Conservation (phyloP, 2,797 vertebrate species). For the Cheirogaleus major region DNA sequence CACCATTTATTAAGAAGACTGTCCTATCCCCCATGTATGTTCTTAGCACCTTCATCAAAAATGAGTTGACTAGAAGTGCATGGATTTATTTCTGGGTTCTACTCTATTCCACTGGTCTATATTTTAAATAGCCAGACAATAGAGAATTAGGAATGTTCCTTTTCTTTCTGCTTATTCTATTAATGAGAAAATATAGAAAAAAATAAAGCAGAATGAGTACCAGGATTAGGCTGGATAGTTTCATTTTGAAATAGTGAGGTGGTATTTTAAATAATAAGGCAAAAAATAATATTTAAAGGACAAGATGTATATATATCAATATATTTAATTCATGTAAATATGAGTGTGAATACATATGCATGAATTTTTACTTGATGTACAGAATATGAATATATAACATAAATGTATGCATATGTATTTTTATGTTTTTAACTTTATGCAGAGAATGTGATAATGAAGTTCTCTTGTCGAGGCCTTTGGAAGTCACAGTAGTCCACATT, state of each 20-base stretch:
- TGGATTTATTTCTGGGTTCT: background rate
- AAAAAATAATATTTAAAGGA: background rate
- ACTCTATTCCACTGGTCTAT: no score
- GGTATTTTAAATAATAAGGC: background rate
- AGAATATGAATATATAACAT: background rate
- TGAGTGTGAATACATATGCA: background rate
- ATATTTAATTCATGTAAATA: background rate
- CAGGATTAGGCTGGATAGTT: background rate
- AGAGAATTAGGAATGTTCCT: background rate
- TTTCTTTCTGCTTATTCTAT: background rate
- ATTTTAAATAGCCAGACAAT: background rate
- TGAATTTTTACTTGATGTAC: background rate
- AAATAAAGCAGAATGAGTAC: background rate
- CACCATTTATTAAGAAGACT: background rate
- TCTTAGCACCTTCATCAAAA: background rate
- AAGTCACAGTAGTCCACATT: background rate
- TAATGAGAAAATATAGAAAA: background rate
- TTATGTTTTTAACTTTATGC: background rate
- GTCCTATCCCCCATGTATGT: background rate
- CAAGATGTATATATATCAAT: background rate
- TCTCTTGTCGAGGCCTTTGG: background rate
- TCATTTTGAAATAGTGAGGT: background rate
- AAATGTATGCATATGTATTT: background rate
- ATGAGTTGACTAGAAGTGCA: background rate
- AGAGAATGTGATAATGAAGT: background rate